These are phyloP conservation scores for Epicampocera succincta DNA, from an alignment of 2,888 invertebrate genomes.

Conservation along the genomic window DNA sequence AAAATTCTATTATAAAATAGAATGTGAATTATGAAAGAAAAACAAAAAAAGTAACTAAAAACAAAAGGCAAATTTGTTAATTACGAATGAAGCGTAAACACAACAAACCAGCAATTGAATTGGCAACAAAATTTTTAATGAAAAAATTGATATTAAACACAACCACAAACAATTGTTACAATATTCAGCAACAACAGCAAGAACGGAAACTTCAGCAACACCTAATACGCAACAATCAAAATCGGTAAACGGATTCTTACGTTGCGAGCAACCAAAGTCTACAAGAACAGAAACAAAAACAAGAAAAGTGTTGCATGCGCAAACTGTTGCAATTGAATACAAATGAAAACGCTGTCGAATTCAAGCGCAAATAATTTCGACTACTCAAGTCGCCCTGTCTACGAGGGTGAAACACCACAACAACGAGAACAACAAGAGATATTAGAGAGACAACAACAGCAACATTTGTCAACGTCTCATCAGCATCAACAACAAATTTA, in stretches of 20 bases:
- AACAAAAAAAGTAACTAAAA: constrained; percentile 18
- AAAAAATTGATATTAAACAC: constrained; percentile 58
- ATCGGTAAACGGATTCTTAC: constrained; percentile 23
- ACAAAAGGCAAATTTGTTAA: constrained; percentile 31
- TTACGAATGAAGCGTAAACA: constrained; percentile 50
- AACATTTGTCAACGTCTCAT: constrained; percentile 46
- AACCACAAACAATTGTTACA: constrained; percentile 51
- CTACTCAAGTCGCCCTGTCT: constrained; percentile 77
- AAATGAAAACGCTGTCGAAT: constrained; percentile 80
- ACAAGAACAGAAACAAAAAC: constrained; percentile 35
- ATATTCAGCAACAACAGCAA: constrained; percentile 30
- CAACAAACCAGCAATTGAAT: constrained; percentile 33
- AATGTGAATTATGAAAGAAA: constrained; percentile 48
- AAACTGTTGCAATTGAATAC: constrained; percentile 71
- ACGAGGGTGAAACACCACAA: constrained; percentile 71
- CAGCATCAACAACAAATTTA: constrained; percentile 44
- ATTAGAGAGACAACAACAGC: constrained; percentile 51
- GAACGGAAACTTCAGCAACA: constrained; percentile 32
- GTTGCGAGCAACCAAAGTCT: constrained; percentile 30
- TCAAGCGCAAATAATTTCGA: constrained; percentile 78
- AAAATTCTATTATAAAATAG: constrained; percentile 56
- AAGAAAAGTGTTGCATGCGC: constrained; percentile 60
- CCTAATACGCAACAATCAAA: constrained; percentile 20
- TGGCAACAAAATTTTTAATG: constrained; percentile 43
- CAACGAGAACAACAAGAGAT: constrained; percentile 56